Conservation (phyloP, 92 coral and sea anemone genomes). For the Montipora capitata region DNA sequence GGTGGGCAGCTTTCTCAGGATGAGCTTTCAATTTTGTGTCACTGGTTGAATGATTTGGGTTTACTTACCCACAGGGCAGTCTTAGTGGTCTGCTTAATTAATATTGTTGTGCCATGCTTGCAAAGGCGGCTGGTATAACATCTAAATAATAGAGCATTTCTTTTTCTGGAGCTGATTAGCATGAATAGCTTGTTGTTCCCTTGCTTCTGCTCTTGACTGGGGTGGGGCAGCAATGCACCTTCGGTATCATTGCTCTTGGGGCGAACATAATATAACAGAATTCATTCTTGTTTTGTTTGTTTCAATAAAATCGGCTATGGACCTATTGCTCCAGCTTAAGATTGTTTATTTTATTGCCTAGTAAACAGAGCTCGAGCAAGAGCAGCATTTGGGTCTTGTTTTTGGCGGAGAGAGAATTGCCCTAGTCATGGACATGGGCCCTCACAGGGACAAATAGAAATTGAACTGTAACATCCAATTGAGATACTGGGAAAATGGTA, state of each 20-base stretch:
- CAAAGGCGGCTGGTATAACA: conserved; percentile 20
- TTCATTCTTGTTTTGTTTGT: too few relatives aligned
- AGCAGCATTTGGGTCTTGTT: background rate
- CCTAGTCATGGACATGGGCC: too few relatives aligned
- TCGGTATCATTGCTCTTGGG: conserved; percentile 51
- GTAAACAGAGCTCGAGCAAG: conserved; percentile 12
- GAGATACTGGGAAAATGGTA: too few relatives aligned
- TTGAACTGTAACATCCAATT: too few relatives aligned
- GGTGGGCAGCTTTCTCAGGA: background rate
- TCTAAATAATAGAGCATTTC: background rate
- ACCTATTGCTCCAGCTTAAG: background rate
- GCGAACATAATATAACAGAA: background rate
- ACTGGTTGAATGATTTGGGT: conserved; percentile 3
- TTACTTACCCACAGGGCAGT: background rate
- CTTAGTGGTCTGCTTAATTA: background rate
- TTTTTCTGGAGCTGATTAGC: conserved; percentile 1
- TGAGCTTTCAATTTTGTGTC: conserved; percentile 3
- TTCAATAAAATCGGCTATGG: background rate
- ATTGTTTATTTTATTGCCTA: background rate
- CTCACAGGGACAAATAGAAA: too few relatives aligned
- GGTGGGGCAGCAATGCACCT: conserved; percentile 43
- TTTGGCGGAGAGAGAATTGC: too few relatives aligned
- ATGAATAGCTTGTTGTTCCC: conserved; percentile 14
- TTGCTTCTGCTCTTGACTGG: conserved; percentile 43
- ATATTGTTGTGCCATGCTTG: background rate